These are phyloP conservation scores for Heteromyza rotundicornis DNA, from an alignment of 2,888 invertebrate genomes.

Conservation along the genomic window DNA sequence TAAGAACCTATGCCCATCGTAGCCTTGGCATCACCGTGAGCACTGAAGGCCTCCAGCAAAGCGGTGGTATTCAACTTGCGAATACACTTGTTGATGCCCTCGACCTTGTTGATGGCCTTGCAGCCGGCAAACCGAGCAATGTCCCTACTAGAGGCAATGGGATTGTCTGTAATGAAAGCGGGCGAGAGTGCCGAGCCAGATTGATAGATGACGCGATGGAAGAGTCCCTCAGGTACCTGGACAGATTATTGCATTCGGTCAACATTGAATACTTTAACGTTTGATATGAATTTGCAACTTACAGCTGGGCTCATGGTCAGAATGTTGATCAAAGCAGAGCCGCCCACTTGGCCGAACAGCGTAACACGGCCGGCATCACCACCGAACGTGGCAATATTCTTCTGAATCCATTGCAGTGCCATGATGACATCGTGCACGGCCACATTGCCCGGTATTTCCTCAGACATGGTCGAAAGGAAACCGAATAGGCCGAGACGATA, in stretches of 20 bases:
- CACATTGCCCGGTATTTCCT: slow-evolving; percentile 65
- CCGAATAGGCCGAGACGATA: slow-evolving; percentile 66
- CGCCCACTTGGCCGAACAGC: slow-evolving; percentile 66
- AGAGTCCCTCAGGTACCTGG: slow-evolving; percentile 58
- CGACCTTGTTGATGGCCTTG: slow-evolving; percentile 46
- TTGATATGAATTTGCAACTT: slow-evolving; percentile 27
- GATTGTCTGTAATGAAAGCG: slow-evolving; percentile 63
- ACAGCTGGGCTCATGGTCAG: slow-evolving; percentile 62
- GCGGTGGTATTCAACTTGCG: slow-evolving; percentile 54
- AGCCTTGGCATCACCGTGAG: slow-evolving; percentile 47
- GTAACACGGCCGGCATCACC: slow-evolving; percentile 65
- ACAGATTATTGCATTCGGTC: not conserved
- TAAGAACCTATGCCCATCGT: slow-evolving; percentile 43
- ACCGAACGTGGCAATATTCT: slow-evolving; percentile 64
- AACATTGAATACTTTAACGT: too few relatives aligned
- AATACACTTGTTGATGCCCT: slow-evolving; percentile 57
- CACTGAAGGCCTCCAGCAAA: slow-evolving; percentile 58
- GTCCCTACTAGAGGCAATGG: slow-evolving; percentile 53
- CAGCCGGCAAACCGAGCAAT: slow-evolving; percentile 60
- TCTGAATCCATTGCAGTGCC: slow-evolving; percentile 65
- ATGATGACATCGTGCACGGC: slow-evolving; percentile 64
- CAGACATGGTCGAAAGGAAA: slow-evolving; percentile 65
- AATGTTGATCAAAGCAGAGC: slow-evolving; percentile 63
- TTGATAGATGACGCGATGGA: slow-evolving; percentile 65
- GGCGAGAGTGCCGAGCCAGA: slow-evolving; percentile 65